Evolutionary conservation across 2,888 invertebrate species (phyloP).

Genomic region (Proisotoma minuta): DNA sequence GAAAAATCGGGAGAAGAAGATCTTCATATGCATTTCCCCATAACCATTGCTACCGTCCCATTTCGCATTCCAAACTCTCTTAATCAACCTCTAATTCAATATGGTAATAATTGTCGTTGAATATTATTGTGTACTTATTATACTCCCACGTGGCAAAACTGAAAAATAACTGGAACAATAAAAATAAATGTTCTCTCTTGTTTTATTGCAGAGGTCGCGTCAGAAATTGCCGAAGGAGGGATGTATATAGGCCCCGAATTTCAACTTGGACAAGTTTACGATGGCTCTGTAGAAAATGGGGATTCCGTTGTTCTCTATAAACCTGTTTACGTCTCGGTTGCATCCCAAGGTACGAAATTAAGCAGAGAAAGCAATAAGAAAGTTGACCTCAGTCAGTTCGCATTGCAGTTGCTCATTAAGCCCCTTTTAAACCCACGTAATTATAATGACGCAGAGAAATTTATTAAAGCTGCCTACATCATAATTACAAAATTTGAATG

Average conservation of each 20-base stretch:
- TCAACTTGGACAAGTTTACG: slow-evolving; percentile 71
- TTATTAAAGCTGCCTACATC: background rate
- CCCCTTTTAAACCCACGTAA: background rate
- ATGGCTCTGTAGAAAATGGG: slow-evolving; percentile 58
- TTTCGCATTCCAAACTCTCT: slow-evolving; percentile 64
- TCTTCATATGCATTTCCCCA: slow-evolving; percentile 67
- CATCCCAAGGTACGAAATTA: slow-evolving; percentile 22
- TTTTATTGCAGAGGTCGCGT: slow-evolving; percentile 66
- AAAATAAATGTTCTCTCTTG: too few species aligned
- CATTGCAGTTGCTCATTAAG: background rate
- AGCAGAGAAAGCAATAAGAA: background rate
- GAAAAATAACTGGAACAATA: too few species aligned
- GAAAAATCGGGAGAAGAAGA: slow-evolving; percentile 67
- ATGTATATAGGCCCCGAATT: slow-evolving; percentile 59
- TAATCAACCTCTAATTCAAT: slow-evolving; percentile 59
- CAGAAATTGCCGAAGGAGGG: slow-evolving; percentile 69
- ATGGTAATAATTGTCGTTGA: slow-evolving; percentile 61
- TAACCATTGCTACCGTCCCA: slow-evolving; percentile 71
- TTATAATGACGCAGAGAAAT: background rate
- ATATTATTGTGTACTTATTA: too few species aligned
- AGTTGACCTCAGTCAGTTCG: background rate
- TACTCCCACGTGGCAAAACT: too few species aligned
- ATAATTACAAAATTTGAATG: too few species aligned
- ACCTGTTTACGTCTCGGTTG: slow-evolving; percentile 56
- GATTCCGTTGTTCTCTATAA: slow-evolving; percentile 63